Evolutionary conservation across 2,888 invertebrate species (phyloP).

Genomic region (Epistrophella euchroma): DNA sequence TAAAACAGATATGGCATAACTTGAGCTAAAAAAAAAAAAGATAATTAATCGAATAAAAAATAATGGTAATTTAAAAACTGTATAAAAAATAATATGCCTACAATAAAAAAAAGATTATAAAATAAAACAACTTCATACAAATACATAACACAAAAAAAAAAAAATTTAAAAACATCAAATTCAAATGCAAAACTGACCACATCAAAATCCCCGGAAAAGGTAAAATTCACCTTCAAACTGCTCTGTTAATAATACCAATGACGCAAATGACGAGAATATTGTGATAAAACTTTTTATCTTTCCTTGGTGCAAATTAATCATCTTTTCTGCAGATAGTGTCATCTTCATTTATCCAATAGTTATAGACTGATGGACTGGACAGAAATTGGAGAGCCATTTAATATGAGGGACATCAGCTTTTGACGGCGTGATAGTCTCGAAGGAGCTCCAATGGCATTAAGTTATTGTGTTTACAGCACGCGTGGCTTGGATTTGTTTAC

Average conservation of each 20-base stretch:
- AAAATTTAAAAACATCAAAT: background rate
- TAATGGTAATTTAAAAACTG: no score
- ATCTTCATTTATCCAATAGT: slow-evolving; percentile 38
- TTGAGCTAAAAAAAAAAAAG: no score
- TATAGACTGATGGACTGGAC: slow-evolving; percentile 1
- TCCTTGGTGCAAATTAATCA: slow-evolving; percentile 39
- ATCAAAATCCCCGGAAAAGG: background rate
- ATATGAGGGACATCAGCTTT: slow-evolving; percentile 51
- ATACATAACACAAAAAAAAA: no score
- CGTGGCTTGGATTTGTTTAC: slow-evolving; percentile 70
- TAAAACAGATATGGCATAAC: no score
- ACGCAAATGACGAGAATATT: slow-evolving; percentile 1
- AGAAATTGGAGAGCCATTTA: slow-evolving; percentile 14
- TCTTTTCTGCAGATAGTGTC: slow-evolving; percentile 35
- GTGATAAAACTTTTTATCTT: slow-evolving; percentile 24
- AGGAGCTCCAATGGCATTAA: slow-evolving; percentile 32
- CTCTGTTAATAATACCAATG: background rate
- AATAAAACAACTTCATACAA: no score
- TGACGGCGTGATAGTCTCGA: slow-evolving; percentile 40
- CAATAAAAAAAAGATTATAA: no score
- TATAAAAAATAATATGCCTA: no score
- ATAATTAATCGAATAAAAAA: no score
- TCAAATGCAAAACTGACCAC: background rate
- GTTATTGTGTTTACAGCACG: slow-evolving; percentile 65
- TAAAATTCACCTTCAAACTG: slow-evolving; percentile 18